Conservation (phyloP, 2,113 vertebrate species). For the Dasyornis broadbenti region DNA sequence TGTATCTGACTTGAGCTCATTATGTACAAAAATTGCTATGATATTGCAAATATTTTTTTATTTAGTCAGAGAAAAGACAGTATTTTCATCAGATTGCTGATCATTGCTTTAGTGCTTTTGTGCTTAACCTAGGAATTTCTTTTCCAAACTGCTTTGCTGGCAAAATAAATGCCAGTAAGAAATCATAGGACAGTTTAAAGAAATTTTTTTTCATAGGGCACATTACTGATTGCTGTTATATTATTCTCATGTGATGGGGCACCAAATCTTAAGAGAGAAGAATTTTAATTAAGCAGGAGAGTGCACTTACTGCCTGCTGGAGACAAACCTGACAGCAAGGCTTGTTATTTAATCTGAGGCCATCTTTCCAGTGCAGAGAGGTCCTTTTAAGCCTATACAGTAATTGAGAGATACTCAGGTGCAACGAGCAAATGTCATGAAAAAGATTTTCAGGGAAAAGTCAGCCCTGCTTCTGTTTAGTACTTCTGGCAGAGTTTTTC, state of each 20-base stretch:
- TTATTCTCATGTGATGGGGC: background rate
- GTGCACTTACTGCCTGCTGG: background rate
- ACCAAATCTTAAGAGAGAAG: background rate
- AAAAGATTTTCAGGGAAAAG: background rate
- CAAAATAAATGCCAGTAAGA: background rate
- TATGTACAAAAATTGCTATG: background rate
- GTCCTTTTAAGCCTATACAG: background rate
- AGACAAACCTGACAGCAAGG: background rate
- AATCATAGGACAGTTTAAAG: background rate
- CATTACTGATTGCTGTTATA: background rate
- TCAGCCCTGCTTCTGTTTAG: background rate
- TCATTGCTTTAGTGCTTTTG: background rate
- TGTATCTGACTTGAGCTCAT: background rate
- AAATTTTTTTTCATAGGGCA: background rate
- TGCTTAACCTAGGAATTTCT: background rate
- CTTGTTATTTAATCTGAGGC: background rate
- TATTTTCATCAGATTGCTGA: background rate
- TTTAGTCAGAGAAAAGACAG: background rate
- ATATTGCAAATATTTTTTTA: background rate
- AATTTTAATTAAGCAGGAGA: constrained; percentile 4
- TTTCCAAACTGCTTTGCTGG: background rate
- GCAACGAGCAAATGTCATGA: background rate
- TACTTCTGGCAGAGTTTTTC: background rate
- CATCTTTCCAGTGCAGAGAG: background rate
- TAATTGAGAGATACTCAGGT: background rate